These are phyloP conservation scores for Panopea generosa DNA, from an alignment of 2,888 invertebrate genomes.

Conservation along the genomic window DNA sequence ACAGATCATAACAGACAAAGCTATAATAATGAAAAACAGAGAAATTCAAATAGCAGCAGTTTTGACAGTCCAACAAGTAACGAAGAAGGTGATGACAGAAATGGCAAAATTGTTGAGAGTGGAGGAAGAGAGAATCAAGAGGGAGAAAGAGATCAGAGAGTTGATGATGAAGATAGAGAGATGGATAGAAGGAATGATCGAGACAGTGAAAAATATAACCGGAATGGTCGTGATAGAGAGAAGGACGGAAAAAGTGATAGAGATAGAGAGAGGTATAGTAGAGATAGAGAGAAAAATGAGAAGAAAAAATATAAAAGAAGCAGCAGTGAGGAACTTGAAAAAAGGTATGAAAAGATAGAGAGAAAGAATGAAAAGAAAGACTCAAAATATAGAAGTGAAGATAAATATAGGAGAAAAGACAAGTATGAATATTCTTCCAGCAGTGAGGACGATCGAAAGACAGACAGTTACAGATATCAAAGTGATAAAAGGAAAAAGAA, in stretches of 20 bases:
- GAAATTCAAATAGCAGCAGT: constrained; percentile 9
- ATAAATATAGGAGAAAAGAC: constrained; percentile 1
- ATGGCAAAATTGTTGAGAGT: background rate
- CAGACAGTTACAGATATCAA: constrained; percentile 7
- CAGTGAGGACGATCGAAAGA: constrained; percentile 8
- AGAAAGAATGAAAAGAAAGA: constrained; percentile 33
- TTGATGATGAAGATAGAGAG: background rate
- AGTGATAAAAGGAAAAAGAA: background rate
- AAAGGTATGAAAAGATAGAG: constrained; percentile 42
- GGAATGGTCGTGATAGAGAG: constrained; percentile 3
- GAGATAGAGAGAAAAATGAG: background rate
- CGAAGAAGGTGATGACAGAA: background rate
- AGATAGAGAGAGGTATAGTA: constrained; percentile 1
- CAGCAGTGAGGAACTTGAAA: constrained; percentile 52
- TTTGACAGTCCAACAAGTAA: constrained; percentile 8
- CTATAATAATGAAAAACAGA: background rate
- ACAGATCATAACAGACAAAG: background rate
- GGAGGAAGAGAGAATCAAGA: no score
- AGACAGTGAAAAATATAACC: background rate
- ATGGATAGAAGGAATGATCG: background rate
- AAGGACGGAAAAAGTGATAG: background rate
- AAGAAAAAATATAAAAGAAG: constrained; percentile 8
- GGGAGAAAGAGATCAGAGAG: background rate
- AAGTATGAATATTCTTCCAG: constrained; percentile 4
- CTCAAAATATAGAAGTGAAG: constrained; percentile 7